These are phyloP conservation scores for Cotesia chilonis DNA, from an alignment of 1,140 invertebrate genomes.

Conservation along the genomic window DNA sequence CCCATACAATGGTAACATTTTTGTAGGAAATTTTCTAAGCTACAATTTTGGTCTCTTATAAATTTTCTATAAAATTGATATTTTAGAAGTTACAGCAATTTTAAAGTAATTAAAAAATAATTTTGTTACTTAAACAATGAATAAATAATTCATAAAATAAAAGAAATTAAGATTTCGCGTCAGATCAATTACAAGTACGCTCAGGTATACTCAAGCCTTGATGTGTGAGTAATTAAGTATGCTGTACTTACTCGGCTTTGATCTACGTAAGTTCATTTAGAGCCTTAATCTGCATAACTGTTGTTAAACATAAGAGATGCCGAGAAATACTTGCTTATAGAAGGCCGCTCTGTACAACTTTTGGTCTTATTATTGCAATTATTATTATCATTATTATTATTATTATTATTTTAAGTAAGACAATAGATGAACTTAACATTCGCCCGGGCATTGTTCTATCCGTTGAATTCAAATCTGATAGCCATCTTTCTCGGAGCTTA, in stretches of 20 bases:
- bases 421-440: conserved; percentile 19
- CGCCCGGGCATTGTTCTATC: conserved; percentile 21
- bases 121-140: too few species aligned
- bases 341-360: not conserved
- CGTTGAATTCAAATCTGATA: too few species aligned
- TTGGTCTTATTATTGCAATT: not conserved
- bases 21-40: too few species aligned
- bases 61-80: too few species aligned
- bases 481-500: not conserved
- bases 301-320: not conserved
- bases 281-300: conserved; percentile 1
- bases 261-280: conserved; percentile 1
- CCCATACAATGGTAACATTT: too few species aligned
- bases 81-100: too few species aligned
- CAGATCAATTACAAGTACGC: not conserved
- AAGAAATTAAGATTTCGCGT: too few species aligned
- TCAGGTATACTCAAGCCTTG: not conserved
- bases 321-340: not conserved
- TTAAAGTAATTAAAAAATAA: too few species aligned
- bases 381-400: too few species aligned
- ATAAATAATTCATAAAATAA: too few species aligned
- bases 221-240: not conserved
- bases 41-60: too few species aligned
- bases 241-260: not conserved
- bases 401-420: not conserved